Evolutionary conservation across 2,113 vertebrate genomes (phyloP).

Genomic region (Otus sunia): DNA sequence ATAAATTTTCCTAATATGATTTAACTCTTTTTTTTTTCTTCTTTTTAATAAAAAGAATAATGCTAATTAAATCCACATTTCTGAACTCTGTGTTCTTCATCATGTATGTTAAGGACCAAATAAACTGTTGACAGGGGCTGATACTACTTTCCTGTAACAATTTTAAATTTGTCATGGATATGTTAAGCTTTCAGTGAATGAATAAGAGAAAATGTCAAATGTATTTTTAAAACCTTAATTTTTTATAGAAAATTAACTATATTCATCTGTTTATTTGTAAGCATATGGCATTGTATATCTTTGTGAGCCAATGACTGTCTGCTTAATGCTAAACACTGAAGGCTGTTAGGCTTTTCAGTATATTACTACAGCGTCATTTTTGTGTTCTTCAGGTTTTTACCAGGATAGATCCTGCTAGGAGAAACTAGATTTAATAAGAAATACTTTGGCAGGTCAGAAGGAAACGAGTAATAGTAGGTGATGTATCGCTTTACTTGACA

Average conservation of each 20-base stretch:
- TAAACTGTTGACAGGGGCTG: neutral
- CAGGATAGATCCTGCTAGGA: neutral
- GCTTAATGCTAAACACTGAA: neutral
- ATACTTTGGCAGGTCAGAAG: neutral
- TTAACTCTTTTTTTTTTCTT: neutral
- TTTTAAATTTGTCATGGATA: neutral
- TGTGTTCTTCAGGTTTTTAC: neutral
- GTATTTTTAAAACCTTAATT: fast-evolving
- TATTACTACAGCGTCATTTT: neutral
- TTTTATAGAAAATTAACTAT: neutral
- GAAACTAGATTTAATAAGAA: neutral
- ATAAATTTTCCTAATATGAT: neutral
- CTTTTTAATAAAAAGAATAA: neutral
- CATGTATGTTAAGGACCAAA: neutral
- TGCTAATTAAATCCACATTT: neutral
- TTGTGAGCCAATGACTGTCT: neutral
- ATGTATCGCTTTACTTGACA: neutral
- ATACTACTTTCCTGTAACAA: neutral
- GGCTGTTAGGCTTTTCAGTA: neutral
- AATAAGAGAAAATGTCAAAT: neutral
- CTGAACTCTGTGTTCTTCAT: neutral
- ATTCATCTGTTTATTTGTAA: neutral
- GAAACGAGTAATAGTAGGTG: neutral
- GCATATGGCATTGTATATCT: neutral
- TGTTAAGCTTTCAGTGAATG: neutral